Evolutionary conservation across 1,140 invertebrate genomes (phyloP).

Genomic region (Nasonia giraulti): DNA sequence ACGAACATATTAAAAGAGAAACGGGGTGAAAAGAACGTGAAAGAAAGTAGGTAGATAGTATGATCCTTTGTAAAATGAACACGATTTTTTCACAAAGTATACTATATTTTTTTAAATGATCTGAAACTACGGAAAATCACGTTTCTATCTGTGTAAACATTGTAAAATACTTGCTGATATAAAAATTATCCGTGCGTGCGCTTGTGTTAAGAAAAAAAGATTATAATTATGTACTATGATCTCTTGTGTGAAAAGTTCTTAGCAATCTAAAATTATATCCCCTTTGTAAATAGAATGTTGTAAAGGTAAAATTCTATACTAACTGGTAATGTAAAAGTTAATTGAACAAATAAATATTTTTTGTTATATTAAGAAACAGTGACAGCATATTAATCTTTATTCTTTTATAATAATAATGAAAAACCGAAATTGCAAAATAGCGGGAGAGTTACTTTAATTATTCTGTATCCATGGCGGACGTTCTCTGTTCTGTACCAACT

Average conservation of each 20-base stretch:
- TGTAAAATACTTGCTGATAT: conserved; percentile 3
- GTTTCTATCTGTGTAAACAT: neutral
- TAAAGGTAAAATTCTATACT: neutral
- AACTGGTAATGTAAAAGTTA: conserved; percentile 35
- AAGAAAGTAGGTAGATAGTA: conserved; percentile 40
- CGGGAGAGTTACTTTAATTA: conserved; percentile 61
- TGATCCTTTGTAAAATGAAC: neutral
- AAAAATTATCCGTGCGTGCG: neutral
- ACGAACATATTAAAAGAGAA: conserved; percentile 84
- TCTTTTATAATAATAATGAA: conserved; percentile 58
- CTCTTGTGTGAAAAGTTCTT: neutral
- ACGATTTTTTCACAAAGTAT: neutral
- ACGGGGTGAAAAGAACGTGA: conserved; percentile 52
- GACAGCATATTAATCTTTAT: conserved; percentile 46
- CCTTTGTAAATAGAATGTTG: neutral
- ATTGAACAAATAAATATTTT: conserved; percentile 21
- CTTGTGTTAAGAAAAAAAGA: too few species aligned
- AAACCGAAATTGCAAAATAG: conserved; percentile 55
- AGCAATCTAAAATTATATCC: neutral
- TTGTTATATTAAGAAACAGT: conserved; percentile 47
- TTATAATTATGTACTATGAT: too few species aligned
- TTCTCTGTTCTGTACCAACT: conserved; percentile 57
- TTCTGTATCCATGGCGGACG: conserved; percentile 77
- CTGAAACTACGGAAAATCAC: neutral
- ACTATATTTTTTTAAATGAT: conserved; percentile 2